Evolutionary conservation across 2,797 vertebrate species (phyloP).

Genomic region (Crenuchus spilurus): DNA sequence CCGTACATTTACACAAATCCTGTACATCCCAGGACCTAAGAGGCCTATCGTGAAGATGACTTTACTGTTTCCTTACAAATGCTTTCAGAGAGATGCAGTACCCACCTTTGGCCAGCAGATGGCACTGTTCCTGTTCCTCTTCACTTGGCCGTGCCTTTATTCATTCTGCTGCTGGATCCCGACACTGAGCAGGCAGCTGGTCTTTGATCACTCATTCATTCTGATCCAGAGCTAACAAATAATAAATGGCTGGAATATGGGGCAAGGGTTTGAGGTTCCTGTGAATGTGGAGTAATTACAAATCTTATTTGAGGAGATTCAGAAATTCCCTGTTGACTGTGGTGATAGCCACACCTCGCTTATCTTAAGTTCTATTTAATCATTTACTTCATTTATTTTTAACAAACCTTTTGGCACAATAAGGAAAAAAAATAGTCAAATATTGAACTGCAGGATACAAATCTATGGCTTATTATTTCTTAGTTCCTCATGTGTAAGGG

Average conservation of each 20-base stretch:
- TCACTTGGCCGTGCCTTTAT: not conserved
- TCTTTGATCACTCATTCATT: constrained; percentile 78
- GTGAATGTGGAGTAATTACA: constrained; percentile 54
- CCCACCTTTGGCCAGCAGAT: constrained; percentile 66
- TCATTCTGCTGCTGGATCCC: constrained; percentile 53
- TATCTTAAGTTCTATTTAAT: constrained; percentile 19
- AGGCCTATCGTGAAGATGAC: too few relatives aligned
- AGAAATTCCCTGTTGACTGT: not conserved
- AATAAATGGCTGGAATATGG: constrained; percentile 68
- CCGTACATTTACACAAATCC: too few relatives aligned
- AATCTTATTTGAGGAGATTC: constrained; percentile 48
- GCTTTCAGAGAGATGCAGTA: constrained; percentile 50
- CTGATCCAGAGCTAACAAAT: constrained; percentile 71
- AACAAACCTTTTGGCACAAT: not conserved
- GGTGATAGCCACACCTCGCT: not conserved
- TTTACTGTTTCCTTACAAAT: too few relatives aligned
- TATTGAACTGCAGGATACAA: constrained; percentile 3
- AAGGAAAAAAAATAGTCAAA: constrained; percentile 12
- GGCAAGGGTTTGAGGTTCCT: constrained; percentile 59
- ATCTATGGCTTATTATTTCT: not conserved
- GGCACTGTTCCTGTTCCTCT: constrained; percentile 61
- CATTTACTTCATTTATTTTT: not conserved
- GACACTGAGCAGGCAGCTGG: constrained; percentile 64
- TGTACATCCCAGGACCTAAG: too few relatives aligned
- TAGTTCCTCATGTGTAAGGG: not conserved